Conservation (phyloP, 1,140 invertebrate genomes). For the Camponotus pennsylvanicus region DNA sequence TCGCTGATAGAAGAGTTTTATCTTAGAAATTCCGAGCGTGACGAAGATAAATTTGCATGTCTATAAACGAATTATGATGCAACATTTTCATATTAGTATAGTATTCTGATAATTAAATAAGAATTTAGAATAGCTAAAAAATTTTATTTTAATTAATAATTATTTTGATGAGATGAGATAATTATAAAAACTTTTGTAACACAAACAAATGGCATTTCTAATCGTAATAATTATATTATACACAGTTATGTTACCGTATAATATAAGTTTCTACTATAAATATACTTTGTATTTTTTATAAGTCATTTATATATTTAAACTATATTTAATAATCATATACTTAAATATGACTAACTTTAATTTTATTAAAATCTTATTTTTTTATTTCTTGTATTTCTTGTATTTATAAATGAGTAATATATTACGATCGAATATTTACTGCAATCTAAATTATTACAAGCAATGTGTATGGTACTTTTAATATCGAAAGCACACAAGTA, state of each 20-base stretch:
- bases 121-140: background rate
- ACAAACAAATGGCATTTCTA: background rate
- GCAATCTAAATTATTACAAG: background rate
- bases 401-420: background rate
- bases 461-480: background rate
- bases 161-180: conserved; percentile 14
- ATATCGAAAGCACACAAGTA: too few relatives aligned
- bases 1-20: conserved; percentile 26
- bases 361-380: background rate
- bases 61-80: background rate
- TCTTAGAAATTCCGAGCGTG: background rate
- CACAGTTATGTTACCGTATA: background rate
- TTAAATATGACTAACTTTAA: background rate
- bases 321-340: background rate
- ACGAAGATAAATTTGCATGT: conserved; percentile 65
- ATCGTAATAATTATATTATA: background rate
- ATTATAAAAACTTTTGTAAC: background rate
- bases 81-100: background rate
- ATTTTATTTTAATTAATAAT: too few relatives aligned
- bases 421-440: background rate
- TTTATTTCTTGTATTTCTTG: conserved; percentile 5
- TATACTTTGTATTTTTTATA: background rate
- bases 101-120: background rate
- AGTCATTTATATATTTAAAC: background rate
- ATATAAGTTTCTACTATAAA: background rate